Evolutionary conservation across 2,113 vertebrate species (phyloP).

Genomic region (Puntigrus tetrazona): DNA sequence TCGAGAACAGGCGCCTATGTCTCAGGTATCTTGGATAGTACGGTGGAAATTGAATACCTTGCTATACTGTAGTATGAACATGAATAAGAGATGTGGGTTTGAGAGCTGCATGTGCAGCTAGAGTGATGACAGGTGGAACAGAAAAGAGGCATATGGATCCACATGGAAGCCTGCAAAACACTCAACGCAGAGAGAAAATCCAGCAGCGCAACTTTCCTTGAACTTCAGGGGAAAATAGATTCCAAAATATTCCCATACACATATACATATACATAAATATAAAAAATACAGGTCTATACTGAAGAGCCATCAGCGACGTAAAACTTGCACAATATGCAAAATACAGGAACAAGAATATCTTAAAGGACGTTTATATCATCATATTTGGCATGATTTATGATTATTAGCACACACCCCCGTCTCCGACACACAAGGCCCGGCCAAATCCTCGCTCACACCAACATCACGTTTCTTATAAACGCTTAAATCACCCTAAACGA

Average conservation of each 20-base stretch:
- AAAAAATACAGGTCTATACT: background rate
- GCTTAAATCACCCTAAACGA: background rate
- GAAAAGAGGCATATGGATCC: slow-evolving; percentile 45
- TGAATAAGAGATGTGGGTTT: slow-evolving; percentile 41
- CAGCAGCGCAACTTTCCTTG: slow-evolving; percentile 38
- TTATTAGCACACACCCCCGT: background rate
- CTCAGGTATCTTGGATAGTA: slow-evolving; percentile 52
- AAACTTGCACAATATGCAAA: background rate
- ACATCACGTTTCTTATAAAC: background rate
- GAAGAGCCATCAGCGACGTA: background rate
- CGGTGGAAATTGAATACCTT: slow-evolving; percentile 51
- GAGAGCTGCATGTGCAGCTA: slow-evolving; percentile 40
- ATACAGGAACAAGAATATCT: background rate
- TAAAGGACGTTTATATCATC: background rate
- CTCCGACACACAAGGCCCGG: background rate
- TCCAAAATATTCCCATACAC: background rate
- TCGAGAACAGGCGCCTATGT: slow-evolving; percentile 38
- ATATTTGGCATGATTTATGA: background rate
- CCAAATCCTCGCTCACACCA: background rate
- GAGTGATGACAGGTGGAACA: slow-evolving; percentile 56
- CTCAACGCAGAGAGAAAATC: slow-evolving; percentile 48
- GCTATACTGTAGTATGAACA: slow-evolving; percentile 46
- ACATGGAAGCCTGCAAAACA: slow-evolving; percentile 51
- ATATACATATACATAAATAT: too few relatives aligned
- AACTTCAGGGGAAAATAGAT: slow-evolving; percentile 34